Evolutionary conservation across 2,888 invertebrate species (phyloP), one percentile per base, ranked within the genome.

Genomic region (Thymelicus acteon): DNA sequence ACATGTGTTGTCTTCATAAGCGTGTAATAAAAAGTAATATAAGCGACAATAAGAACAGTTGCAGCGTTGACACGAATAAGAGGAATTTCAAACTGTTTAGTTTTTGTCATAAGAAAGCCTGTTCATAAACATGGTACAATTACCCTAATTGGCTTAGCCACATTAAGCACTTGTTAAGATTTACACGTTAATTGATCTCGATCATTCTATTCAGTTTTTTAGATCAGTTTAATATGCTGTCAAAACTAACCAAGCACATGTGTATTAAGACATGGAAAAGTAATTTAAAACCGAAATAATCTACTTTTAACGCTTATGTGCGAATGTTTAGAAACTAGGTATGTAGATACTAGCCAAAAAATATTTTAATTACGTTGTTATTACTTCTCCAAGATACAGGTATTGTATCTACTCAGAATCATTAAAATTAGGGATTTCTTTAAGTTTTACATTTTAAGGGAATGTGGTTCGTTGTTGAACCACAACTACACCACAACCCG

Each of bases 161-260:
- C 44, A 44, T 44, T 40, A 44, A 44, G 8, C 44, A 12, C 44
- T 44, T 44, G 40, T 40, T 40, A 40, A 40, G 12, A 44, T 4
- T 12, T 44, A 44, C 10, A 44, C 49, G 74, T 72, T 74, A 74
- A 70, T 72, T 70, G 67, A 64, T 66, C 70, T 67, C 69, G 70
- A 71, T 67, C 73, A 67, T 70, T 68, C 74, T 31, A 31, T 5
- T 31, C 1, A 31, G 31, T 5, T 72, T 70, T 68, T 70, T 67
- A 73, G 60, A 37, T 44, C 12, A 0, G 44, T 12, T 44, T 40
- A 44, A 44, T 4, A 12, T 74, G 60, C 31, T 31, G 31, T 5
- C 31, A 31, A 5, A 31, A 31, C 31, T 31, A 31, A 31, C 31
- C 31, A 31, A 31, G 19, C 19, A 19, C 19, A 19, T 19, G 19